Evolutionary conservation across 2,888 invertebrate species (phyloP), one percentile per base, ranked within the genome.

Genomic region (Abrostola triplasia): DNA sequence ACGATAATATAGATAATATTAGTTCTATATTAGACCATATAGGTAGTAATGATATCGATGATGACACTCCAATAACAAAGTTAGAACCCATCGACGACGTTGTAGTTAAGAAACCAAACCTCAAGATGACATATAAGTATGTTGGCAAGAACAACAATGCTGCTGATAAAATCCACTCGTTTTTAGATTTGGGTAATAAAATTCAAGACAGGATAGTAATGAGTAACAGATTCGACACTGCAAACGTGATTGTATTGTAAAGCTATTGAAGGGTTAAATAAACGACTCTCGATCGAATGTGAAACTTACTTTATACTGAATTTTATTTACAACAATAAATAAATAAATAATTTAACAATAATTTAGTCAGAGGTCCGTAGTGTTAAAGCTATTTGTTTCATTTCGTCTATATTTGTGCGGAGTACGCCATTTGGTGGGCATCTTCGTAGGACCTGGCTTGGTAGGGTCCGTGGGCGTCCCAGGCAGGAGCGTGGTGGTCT

Each of bases 391-490:
- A 83, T 70, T 76, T 40, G 60, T 63, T 75, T 84, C 67, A 63
- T 74, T 80, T 80, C 72, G 72, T 72, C 90, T 88, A 93, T 57
- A 92, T 89, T 86, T 95, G 95, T 67, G 88, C 95, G 59, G 94
- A 93, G 90, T 96, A 96, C n/a, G 96, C 96, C 81, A 96, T 90
- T 81, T 95, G 95, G 80, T 95, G 95, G 52, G 95, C 94, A 76
- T 95, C 95, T 79, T 95, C 90, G 84, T 83, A 95, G 79, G 86
- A 94, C 73, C 96, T 94, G 65, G 96, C 96, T 90, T 96, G 96
- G 87, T 95, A 95, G 5, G 96, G 96, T 9, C 93, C 95, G 80
- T 96, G 96, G 86, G 88, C 90, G 82, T 92, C 95, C 95, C 91
- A 94, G 35, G 88, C 93, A n/a, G 95, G 91, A 10, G 92, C 89